These are phyloP conservation scores for Nyleta sp. DNA, from an alignment of 2,888 invertebrate species.

Conservation along the genomic window DNA sequence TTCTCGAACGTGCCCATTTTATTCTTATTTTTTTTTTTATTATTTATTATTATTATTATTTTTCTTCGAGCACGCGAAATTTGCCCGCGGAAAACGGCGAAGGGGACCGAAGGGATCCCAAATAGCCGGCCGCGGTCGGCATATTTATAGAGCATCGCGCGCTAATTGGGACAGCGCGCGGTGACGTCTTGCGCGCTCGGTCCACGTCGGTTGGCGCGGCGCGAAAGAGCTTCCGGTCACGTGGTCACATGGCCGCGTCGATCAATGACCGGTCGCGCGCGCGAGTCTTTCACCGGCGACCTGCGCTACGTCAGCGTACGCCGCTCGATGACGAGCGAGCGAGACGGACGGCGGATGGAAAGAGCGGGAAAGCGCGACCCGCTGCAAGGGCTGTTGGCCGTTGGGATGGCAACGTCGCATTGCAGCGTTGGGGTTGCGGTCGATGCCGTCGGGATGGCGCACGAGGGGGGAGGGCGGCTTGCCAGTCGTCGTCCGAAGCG, in stretches of 20 bases:
- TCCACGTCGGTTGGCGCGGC: conserved; percentile 29
- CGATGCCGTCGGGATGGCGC: conserved; percentile 79
- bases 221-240: conserved; percentile 54
- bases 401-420: conserved; percentile 83
- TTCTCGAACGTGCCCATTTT: too few species aligned
- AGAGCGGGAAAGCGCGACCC: conserved; percentile 56
- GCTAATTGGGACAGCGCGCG: conserved; percentile 54
- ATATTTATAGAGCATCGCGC: conserved; percentile 38
- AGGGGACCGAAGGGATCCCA: too few species aligned
- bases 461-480: conserved; percentile 68
- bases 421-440: conserved; percentile 82
- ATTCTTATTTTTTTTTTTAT: too few species aligned
- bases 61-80: too few species aligned
- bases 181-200: conserved; percentile 46
- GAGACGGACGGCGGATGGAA: conserved; percentile 49
- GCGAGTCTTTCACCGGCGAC: conserved; percentile 62
- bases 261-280: conserved; percentile 66
- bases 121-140: conserved; percentile 1
- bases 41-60: too few species aligned
- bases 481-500: conserved; percentile 57
- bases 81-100: too few species aligned
- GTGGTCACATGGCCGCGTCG: conserved; percentile 61
- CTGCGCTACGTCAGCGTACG: conserved; percentile 59
- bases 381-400: conserved; percentile 81
- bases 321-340: conserved; percentile 53